A percentile compares a stretch with the other conserved stretches of the same genome.
phyloP scores from a whole-genome alignment of 2,113 vertebrate genomes.

The Seriola dumerili region DNA sequence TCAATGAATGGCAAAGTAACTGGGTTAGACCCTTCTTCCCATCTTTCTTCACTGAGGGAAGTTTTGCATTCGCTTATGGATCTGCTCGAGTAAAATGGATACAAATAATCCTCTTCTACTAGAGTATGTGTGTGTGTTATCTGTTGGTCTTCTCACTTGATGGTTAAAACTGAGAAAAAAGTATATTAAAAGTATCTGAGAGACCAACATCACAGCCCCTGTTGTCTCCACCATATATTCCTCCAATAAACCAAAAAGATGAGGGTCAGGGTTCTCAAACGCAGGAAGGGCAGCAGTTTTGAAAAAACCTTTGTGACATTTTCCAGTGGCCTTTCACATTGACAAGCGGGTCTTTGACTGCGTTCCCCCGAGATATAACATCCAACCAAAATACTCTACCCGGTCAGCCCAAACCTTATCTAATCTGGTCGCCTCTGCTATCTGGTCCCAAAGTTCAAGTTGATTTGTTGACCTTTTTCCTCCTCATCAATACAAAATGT shows the following conservation, averaged over 20 bases:
- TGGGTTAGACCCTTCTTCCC: background rate
- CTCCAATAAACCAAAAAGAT: background rate
- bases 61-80: background rate
- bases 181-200: background rate
- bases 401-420: slow-evolving; percentile 22
- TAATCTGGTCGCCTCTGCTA: slow-evolving; percentile 6
- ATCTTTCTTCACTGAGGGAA: background rate
- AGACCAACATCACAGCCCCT: background rate
- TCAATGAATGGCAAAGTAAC: slow-evolving; percentile 11
- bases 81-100: background rate
- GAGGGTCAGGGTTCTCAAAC: slow-evolving; percentile 11
- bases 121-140: background rate
- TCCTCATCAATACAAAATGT: slow-evolving; percentile 43
- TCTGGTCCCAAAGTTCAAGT: slow-evolving; percentile 22
- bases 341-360: background rate
- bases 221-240: background rate
- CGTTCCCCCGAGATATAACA: background rate
- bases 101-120: background rate
- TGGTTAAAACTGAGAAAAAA: background rate
- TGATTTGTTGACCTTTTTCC: slow-evolving; percentile 27
- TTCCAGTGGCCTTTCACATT: background rate
- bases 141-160: background rate
- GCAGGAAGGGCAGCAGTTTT: background rate
- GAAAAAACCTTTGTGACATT: slow-evolving; percentile 23
- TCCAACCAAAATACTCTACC: background rate